A percentile compares a stretch with the other conserved stretches of the same genome.
Evolutionary conservation across 1,140 invertebrate genomes (phyloP).

Genomic region (Paralvinella palmiformis): DNA sequence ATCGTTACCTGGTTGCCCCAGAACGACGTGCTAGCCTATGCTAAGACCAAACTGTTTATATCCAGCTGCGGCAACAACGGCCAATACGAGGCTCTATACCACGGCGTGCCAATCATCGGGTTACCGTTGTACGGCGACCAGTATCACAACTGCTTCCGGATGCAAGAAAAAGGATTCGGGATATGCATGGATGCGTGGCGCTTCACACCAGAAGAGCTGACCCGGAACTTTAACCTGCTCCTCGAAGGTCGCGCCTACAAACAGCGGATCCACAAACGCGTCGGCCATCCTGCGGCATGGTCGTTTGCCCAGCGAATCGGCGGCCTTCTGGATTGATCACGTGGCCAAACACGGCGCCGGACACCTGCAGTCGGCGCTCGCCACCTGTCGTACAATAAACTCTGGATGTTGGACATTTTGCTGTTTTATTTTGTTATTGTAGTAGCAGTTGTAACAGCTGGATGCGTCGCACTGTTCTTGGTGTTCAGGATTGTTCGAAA

Average conservation of each 20-base stretch:
- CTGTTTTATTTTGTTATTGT: neutral
- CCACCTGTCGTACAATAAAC: neutral
- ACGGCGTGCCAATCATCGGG: slow-evolving; percentile 19
- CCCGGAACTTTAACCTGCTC: neutral
- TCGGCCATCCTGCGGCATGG: neutral
- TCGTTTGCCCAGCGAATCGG: neutral
- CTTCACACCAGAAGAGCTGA: neutral
- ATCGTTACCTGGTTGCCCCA: slow-evolving; percentile 65
- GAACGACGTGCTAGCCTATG: slow-evolving; percentile 56
- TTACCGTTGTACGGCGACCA: slow-evolving; percentile 31
- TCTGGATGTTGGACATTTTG: slow-evolving; percentile 2
- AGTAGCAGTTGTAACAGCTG: neutral
- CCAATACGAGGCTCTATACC: slow-evolving; percentile 20
- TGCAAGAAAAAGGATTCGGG: slow-evolving; percentile 30
- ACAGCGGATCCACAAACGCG: neutral
- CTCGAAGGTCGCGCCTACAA: neutral
- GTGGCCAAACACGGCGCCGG: neutral
- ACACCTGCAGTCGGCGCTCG: neutral
- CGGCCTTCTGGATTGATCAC: slow-evolving; percentile 12
- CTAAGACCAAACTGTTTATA: slow-evolving; percentile 27
- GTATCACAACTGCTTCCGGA: slow-evolving; percentile 38
- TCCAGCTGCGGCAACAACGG: slow-evolving; percentile 21
- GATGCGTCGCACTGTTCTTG: too few relatives aligned
- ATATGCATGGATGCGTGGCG: neutral
- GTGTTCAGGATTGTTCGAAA: too few relatives aligned